These are phyloP conservation scores for Coilia nasus DNA, from an alignment of 2,797 vertebrate species.

Conservation along the genomic window DNA sequence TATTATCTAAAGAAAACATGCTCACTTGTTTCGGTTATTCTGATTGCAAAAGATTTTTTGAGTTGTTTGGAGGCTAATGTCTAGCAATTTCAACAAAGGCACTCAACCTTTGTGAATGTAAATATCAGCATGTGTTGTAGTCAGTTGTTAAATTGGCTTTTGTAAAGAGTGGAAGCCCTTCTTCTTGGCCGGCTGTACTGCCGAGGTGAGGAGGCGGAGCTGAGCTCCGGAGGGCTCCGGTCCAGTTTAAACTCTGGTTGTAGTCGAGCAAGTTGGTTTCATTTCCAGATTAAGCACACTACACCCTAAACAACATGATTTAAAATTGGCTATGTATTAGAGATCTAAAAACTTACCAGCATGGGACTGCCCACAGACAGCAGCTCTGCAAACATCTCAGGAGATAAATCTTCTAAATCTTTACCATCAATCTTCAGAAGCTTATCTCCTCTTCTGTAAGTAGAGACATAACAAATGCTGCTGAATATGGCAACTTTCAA, in stretches of 20 bases:
- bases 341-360: conserved; percentile 66
- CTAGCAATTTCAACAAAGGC: too few relatives aligned
- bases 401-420: conserved; percentile 61
- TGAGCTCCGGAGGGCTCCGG: too few relatives aligned
- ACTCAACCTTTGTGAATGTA: not conserved
- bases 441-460: conserved; percentile 69
- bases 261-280: not conserved
- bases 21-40: too few relatives aligned
- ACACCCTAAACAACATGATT: not conserved
- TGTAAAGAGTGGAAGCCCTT: too few relatives aligned
- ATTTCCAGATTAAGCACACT: not conserved
- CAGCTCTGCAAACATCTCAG: conserved; percentile 62
- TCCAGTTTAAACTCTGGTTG: too few relatives aligned
- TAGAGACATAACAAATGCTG: not conserved
- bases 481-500: not conserved
- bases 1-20: too few relatives aligned
- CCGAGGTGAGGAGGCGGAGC: too few relatives aligned
- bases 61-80: too few relatives aligned
- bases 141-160: too few relatives aligned
- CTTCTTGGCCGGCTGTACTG: too few relatives aligned
- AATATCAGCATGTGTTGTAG: not conserved
- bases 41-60: too few relatives aligned
- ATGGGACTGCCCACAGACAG: conserved; percentile 59
- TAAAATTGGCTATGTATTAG: not conserved
- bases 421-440: conserved; percentile 68